These are phyloP conservation scores for Drosophila sulfurigaster DNA, from an alignment of 1,140 invertebrate genomes.

Conservation along the genomic window DNA sequence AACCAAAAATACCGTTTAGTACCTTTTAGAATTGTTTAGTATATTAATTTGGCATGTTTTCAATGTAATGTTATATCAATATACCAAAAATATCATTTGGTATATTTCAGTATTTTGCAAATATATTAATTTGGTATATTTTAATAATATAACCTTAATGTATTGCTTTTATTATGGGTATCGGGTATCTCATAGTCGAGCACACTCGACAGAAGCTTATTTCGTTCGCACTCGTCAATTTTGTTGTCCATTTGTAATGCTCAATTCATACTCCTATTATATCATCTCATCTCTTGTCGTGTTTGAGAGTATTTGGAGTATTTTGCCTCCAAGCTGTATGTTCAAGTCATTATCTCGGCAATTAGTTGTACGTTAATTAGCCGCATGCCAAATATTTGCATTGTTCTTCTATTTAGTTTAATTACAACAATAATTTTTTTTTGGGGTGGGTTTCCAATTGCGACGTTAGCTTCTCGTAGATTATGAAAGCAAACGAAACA, in stretches of 20 bases:
- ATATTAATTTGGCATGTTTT: no score
- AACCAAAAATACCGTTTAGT: no score
- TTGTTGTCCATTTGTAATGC: slow-evolving; percentile 13
- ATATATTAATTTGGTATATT: no score
- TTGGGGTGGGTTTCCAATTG: slow-evolving; percentile 31
- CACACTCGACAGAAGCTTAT: not conserved
- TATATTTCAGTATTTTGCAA: no score
- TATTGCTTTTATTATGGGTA: no score
- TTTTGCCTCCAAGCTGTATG: slow-evolving; percentile 6
- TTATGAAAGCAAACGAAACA: slow-evolving; percentile 28
- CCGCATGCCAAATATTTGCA: slow-evolving; percentile 61
- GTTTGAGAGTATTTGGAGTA: not conserved
- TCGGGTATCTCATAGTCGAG: no score
- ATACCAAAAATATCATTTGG: no score
- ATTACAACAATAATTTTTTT: slow-evolving; percentile 47
- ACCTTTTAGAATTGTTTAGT: no score
- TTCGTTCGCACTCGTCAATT: slow-evolving; percentile 26
- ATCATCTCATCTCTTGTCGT: slow-evolving; percentile 12
- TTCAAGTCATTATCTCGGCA: slow-evolving; percentile 61
- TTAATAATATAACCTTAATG: no score
- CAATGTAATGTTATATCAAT: no score
- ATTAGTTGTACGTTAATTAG: slow-evolving; percentile 69
- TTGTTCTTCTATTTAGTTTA: slow-evolving; percentile 51
- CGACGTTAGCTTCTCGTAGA: slow-evolving; percentile 27
- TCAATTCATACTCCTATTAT: not conserved